Conservation (phyloP, 2,888 invertebrate genomes). For the Laspeyria flexula region DNA sequence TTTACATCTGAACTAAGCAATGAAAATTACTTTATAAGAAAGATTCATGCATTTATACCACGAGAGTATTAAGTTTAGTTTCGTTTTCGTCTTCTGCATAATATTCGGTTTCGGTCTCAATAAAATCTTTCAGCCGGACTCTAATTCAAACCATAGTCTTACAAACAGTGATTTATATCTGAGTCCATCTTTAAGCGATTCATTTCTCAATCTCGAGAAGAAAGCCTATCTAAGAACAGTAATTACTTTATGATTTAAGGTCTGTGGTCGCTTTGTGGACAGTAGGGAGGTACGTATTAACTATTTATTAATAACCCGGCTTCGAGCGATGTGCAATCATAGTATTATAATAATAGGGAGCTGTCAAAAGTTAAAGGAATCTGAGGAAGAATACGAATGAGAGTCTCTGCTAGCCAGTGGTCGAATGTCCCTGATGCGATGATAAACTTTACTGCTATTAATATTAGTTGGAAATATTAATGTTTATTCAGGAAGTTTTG, state of each 20-base stretch:
- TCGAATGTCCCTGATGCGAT: slow-evolving; percentile 48
- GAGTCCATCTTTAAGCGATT: slow-evolving; percentile 58
- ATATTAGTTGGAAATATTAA: slow-evolving; percentile 31
- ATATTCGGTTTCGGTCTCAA: neutral
- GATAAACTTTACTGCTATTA: slow-evolving; percentile 46
- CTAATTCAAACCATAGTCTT: slow-evolving; percentile 16
- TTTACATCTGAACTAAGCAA: no score
- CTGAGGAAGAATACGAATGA: slow-evolving; percentile 58
- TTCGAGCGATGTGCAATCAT: slow-evolving; percentile 66
- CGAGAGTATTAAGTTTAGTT: neutral
- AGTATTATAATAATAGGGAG: slow-evolving; percentile 73
- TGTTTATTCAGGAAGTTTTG: slow-evolving; percentile 16
- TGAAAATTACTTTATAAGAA: no score
- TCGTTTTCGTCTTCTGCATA: neutral
- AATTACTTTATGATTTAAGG: slow-evolving; percentile 79
- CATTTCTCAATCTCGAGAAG: slow-evolving; percentile 72
- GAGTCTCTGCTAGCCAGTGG: slow-evolving; percentile 49
- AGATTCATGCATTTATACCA: no score
- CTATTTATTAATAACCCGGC: slow-evolving; percentile 75
- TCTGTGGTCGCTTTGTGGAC: slow-evolving; percentile 64
- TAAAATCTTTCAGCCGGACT: neutral
- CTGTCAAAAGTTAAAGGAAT: slow-evolving; percentile 59
- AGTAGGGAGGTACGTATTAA: slow-evolving; percentile 53
- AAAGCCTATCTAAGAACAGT: slow-evolving; percentile 67
- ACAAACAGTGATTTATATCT: slow-evolving; percentile 49